Conservation (phyloP, 2,113 vertebrate species). For the Podarcis cretensis region DNA sequence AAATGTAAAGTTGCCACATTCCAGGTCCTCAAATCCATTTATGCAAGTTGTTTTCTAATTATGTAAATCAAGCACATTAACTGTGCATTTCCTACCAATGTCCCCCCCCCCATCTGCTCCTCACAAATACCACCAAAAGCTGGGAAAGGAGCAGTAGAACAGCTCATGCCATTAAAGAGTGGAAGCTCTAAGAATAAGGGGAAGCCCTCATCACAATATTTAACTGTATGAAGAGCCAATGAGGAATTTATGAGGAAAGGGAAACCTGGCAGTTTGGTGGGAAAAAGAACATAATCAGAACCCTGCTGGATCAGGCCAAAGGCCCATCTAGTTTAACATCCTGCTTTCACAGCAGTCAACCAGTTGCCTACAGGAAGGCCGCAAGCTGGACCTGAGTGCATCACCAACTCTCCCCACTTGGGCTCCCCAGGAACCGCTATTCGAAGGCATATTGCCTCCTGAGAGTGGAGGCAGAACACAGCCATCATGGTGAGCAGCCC, state of each 20-base stretch:
- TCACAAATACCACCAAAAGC: not conserved
- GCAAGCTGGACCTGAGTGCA: too few species aligned
- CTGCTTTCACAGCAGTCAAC: too few species aligned
- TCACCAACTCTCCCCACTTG: too few species aligned
- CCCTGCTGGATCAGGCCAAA: too few species aligned
- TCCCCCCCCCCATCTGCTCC: not conserved
- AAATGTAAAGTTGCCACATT: not conserved
- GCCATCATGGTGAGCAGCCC: not conserved
- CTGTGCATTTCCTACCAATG: not conserved
- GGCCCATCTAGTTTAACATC: too few species aligned
- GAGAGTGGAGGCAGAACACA: not conserved
- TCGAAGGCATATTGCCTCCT: not conserved
- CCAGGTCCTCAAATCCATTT: not conserved
- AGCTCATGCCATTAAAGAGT: not conserved
- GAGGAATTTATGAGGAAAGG: not conserved
- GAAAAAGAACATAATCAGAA: not conserved
- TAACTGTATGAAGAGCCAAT: not conserved
- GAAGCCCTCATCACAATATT: not conserved
- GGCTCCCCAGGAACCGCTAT: not conserved
- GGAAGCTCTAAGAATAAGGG: not conserved
- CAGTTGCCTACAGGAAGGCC: too few species aligned
- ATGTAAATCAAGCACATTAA: not conserved
- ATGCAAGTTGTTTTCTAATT: not conserved
- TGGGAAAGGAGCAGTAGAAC: not conserved
- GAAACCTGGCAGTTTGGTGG: not conserved